phyloP scores from a whole-genome alignment of 2,113 vertebrate species.

The Percina caprodes region DNA sequence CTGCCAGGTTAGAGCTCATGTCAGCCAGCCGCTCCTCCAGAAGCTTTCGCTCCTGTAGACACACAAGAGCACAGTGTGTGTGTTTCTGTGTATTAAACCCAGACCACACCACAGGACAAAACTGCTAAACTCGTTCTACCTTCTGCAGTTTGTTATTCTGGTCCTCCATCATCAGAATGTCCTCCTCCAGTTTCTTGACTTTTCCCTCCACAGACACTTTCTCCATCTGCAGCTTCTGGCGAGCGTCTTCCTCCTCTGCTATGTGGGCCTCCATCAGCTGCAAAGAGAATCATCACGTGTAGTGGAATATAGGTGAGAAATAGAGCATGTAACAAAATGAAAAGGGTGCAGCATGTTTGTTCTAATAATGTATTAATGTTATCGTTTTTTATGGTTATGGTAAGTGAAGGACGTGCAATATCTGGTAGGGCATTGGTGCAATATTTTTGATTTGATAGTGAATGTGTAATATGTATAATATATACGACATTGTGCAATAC shows the following conservation, averaged over 20 bases:
- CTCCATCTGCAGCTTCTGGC: constrained; percentile 93
- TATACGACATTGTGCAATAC: no score
- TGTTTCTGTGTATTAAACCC: accelerated
- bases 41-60: constrained; percentile 89
- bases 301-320: no score
- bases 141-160: constrained; percentile 94
- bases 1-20: constrained; percentile 91
- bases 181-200: constrained; percentile 95
- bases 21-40: constrained; percentile 93
- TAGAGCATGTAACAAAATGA: no score
- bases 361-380: no score
- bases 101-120: accelerated
- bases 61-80: accelerated
- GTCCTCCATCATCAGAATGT: constrained; percentile 92
- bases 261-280: constrained; percentile 93
- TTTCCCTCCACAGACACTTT: constrained; percentile 91
- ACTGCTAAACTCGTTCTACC: constrained; percentile 69
- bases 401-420: no score
- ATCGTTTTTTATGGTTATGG: no score
- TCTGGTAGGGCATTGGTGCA: no score
- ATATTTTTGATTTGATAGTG: no score
- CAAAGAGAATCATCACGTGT: neutral
- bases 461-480: no score
- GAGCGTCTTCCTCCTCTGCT: constrained; percentile 89
- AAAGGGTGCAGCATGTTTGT: no score